Evolutionary conservation across 2,113 vertebrate genomes (phyloP).

Genomic region (Campylomormyrus numenius): DNA sequence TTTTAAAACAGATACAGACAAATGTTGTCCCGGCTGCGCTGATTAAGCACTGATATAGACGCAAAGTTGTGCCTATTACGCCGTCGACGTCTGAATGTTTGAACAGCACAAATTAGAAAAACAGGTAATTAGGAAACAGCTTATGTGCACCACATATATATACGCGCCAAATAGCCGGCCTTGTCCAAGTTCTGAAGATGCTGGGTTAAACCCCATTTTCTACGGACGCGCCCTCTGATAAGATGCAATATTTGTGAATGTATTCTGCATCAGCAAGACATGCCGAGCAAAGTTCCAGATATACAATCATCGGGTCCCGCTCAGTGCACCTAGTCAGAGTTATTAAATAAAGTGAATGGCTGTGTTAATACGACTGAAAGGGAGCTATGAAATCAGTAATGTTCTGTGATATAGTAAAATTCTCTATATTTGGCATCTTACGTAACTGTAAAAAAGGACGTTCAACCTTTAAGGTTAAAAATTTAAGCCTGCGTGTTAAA

Average conservation of each 20-base stretch:
- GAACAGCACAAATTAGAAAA: not conserved
- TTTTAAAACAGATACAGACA: not conserved
- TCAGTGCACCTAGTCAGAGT: not conserved
- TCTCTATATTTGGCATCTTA: not conserved
- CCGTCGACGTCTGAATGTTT: not conserved
- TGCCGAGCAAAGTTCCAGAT: not conserved
- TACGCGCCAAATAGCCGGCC: not conserved
- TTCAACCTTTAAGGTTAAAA: not conserved
- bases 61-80: not conserved
- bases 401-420: not conserved
- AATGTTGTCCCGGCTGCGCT: not conserved
- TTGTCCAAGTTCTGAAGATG: not conserved
- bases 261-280: not conserved
- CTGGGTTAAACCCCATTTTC: not conserved
- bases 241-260: not conserved
- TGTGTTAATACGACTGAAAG: not conserved
- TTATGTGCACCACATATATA: not conserved
- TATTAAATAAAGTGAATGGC: not conserved
- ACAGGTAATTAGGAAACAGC: not conserved
- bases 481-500: not conserved
- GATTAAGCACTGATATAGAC: not conserved
- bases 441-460: not conserved
- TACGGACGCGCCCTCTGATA: not conserved
- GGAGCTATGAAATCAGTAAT: not conserved
- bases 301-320: not conserved